These are phyloP conservation scores for Dastarcus helophoroides DNA, from an alignment of 2,888 invertebrate species.

Conservation along the genomic window DNA sequence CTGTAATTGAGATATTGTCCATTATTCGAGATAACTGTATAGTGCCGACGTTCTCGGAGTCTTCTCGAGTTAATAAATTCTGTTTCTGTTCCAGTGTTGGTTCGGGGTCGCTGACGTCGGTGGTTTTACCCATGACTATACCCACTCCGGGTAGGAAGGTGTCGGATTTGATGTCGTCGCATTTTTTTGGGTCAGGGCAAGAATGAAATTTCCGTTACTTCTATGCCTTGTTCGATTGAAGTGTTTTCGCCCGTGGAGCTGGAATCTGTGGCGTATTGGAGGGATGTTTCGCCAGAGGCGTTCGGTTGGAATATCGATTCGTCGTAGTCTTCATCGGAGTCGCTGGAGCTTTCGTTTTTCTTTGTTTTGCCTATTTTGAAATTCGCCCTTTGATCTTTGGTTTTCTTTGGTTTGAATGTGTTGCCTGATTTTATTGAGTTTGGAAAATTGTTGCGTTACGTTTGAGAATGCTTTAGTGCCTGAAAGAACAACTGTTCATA, in stretches of 20 bases:
- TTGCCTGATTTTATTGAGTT: conserved; percentile 63
- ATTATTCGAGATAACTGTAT: conserved; percentile 36
- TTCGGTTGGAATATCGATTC: conserved; percentile 41
- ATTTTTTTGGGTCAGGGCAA: conserved; percentile 11
- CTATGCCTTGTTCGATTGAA: conserved; percentile 28
- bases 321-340: conserved; percentile 54
- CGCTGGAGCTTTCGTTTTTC: conserved; percentile 40
- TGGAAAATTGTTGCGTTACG: conserved; percentile 78
- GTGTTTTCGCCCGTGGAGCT: conserved; percentile 13
- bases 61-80: conserved; percentile 33
- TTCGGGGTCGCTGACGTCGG: conserved; percentile 11
- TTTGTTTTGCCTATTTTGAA: conserved; percentile 42
- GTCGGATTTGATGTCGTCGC: conserved; percentile 31
- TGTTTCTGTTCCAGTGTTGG: conserved; percentile 35
- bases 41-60: conserved; percentile 32
- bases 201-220: conserved; percentile 26
- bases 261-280: conserved; percentile 21
- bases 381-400: conserved; percentile 36
- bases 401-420: conserved; percentile 45
- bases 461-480: conserved; percentile 79
- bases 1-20: conserved; percentile 30
- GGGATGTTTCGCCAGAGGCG: conserved; percentile 17
- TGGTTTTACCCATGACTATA: conserved; percentile 44
- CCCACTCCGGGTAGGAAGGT: conserved; percentile 53
- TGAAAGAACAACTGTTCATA: conserved; percentile 28